Evolutionary conservation across 2,888 invertebrate genomes (phyloP).

Genomic region (Amblyjoppa proteus): DNA sequence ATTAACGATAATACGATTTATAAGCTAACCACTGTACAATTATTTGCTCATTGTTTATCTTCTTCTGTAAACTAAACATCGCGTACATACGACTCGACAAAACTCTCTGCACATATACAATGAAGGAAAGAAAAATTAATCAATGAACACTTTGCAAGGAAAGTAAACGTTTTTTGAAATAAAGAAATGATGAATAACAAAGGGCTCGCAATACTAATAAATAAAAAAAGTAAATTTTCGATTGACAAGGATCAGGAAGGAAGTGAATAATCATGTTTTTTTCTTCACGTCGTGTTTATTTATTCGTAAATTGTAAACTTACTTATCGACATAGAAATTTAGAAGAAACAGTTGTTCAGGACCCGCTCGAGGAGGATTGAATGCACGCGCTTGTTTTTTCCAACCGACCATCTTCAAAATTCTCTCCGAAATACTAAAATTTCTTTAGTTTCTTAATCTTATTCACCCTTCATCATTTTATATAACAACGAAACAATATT

Average conservation of each 20-base stretch:
- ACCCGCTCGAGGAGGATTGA: slow-evolving; percentile 17
- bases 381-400: not conserved
- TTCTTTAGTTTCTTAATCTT: not conserved
- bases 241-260: not conserved
- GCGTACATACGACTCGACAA: not conserved
- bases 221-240: not conserved
- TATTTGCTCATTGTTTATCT: slow-evolving; percentile 47
- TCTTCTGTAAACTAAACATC: slow-evolving; percentile 32
- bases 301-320: slow-evolving; percentile 41
- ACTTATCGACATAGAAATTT: slow-evolving; percentile 57
- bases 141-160: slow-evolving; percentile 34
- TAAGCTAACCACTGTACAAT: slow-evolving; percentile 53
- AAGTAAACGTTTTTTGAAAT: slow-evolving; percentile 28
- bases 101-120: not conserved
- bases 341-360: slow-evolving; percentile 38
- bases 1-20: slow-evolving; percentile 48
- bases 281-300: slow-evolving; percentile 12
- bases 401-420: not conserved
- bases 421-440: not conserved
- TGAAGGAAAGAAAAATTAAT: slow-evolving; percentile 14
- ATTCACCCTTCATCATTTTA: not conserved
- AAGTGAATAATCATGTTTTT: not conserved
- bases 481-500: slow-evolving; percentile 4
- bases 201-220: not conserved
- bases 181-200: not conserved